These are phyloP conservation scores for Macropus fuliginosus DNA, from an alignment of 2,797 vertebrate species.

Conservation along the genomic window DNA sequence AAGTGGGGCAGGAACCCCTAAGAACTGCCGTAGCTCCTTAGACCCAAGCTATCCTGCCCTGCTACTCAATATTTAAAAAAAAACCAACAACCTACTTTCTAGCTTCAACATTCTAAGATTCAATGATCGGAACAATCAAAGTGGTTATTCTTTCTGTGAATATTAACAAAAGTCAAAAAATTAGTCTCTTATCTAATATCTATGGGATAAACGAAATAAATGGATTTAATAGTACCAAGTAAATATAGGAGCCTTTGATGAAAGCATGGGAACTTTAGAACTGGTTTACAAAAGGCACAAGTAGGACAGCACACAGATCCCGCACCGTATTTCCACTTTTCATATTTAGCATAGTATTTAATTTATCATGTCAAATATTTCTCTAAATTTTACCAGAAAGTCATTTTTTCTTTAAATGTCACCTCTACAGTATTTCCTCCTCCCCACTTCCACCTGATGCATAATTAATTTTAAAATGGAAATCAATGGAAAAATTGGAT, in stretches of 20 bases:
- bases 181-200: background rate
- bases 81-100: background rate
- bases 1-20: background rate
- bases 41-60: background rate
- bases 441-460: background rate
- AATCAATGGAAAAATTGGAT: conserved; percentile 16
- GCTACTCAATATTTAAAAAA: background rate
- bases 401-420: background rate
- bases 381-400: conserved; percentile 10
- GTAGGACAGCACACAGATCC: background rate
- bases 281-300: background rate
- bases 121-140: background rate
- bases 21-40: background rate
- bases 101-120: background rate
- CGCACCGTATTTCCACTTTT: background rate
- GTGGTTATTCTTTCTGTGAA: background rate
- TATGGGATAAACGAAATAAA: background rate
- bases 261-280: background rate
- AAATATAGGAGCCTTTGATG: background rate
- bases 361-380: background rate
- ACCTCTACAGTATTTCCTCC: background rate
- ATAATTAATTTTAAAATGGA: conserved; percentile 13
- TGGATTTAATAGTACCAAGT: background rate
- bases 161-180: background rate
- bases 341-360: background rate